Base-by-base conservation (phyloP, 2,797 vertebrate species). In the Tapirus indicus region DNA sequence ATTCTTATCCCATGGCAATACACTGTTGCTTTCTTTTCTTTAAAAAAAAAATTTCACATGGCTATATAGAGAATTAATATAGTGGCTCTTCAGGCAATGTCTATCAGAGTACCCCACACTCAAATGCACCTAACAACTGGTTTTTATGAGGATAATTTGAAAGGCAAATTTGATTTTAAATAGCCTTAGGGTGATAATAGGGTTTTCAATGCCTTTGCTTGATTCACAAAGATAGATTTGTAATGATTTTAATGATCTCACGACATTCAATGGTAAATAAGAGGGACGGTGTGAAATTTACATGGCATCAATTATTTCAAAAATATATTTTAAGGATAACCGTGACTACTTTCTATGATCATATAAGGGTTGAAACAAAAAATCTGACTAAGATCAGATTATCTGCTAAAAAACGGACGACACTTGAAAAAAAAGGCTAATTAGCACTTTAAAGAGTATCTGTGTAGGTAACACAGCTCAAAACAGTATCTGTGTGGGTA, bases 131-230 rank as follows among this genome's bases (percentile, higher is more conserved):
- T 66, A 94, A 91, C 52, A 92, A 91, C 49, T 88, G 54, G 3
- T 82, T 97, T 97, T 92, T 85, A 86, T 60, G 75, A 90, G 88
- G 94, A 58, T 69, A 91, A 79, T 95, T 93, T 98, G 95, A 94
- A 97, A 98, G 79, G 77, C 49, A 97, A 86, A 96, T 94, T 97
- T 98, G 35, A 91, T 98, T 98, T 98, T 87, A 95, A 98, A 96
- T 44, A 96, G 75, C 35, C 83, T 78, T 79, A 62, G 69, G 58
- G 49, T 93, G 92, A 91, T 85, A 96, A 93, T 79, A 95, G 69
- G 41, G 20, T 97, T 96, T 98, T 69, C 62, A 90, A 60, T 95
- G 92, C 66, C 58, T 78, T 93, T 85, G 69, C 58, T 90, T 95
- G 74, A 97, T 95, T 96, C 94, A 97, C 13, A 74, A 92, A 94